These are phyloP conservation scores for Amphiprion ocellaris DNA, from an alignment of 2,113 vertebrate species.

Conservation along the genomic window DNA sequence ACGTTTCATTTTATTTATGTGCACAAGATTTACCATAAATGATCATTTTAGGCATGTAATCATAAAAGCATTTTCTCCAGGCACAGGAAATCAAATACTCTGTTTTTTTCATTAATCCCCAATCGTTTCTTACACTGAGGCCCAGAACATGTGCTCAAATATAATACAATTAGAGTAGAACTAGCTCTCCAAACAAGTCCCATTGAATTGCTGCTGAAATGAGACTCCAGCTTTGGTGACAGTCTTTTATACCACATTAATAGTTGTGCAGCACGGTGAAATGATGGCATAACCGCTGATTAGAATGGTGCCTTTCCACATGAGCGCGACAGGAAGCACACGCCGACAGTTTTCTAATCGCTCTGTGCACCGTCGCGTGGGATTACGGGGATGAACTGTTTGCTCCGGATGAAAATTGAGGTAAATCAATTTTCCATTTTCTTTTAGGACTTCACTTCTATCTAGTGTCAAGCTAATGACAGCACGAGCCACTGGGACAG, in stretches of 20 bases:
- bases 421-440: constrained; percentile 87
- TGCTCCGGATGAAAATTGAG: constrained; percentile 79
- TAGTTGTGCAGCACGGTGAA: constrained; percentile 43
- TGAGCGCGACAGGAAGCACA: constrained; percentile 54
- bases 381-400: constrained; percentile 76
- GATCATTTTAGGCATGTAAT: constrained; percentile 19
- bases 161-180: constrained; percentile 53
- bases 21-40: background rate
- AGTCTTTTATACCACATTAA: constrained; percentile 65
- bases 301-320: constrained; percentile 63
- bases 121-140: constrained; percentile 9
- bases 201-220: constrained; percentile 48
- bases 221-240: constrained; percentile 50
- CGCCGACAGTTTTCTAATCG: constrained; percentile 61
- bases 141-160: constrained; percentile 47
- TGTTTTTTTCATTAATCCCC: constrained; percentile 36
- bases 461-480: constrained; percentile 82
- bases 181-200: constrained; percentile 42
- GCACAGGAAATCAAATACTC: constrained; percentile 28
- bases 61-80: constrained; percentile 8
- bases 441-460: constrained; percentile 79
- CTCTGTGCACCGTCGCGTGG: constrained; percentile 60
- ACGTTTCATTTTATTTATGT: background rate
- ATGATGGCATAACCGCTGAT: constrained; percentile 60
- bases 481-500: constrained; percentile 72